phyloP scores from a whole-genome alignment of 1,140 invertebrate species.

The Vollenhovia emeryi region DNA sequence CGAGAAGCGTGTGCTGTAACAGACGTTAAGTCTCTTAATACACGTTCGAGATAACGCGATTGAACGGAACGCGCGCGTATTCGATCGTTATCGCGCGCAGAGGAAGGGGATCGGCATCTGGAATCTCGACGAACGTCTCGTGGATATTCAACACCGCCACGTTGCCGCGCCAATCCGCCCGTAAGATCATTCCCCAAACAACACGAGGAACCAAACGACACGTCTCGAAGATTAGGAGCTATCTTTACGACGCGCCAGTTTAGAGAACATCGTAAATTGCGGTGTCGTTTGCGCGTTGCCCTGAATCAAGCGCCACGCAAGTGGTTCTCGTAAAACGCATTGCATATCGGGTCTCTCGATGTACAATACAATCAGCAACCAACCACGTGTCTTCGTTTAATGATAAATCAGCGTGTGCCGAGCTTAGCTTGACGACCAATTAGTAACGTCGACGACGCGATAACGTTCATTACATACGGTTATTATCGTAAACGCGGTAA shows the following conservation, averaged over 20 bases:
- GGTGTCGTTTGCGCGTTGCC: not conserved
- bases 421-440: conserved; percentile 28
- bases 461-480: conserved; percentile 6
- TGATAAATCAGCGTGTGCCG: conserved; percentile 18
- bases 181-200: conserved; percentile 26
- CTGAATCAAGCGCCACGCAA: not conserved
- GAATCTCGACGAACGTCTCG: not conserved
- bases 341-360: conserved; percentile 3
- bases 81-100: not conserved
- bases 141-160: not conserved
- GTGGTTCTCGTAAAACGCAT: not conserved
- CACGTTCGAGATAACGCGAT: conserved; percentile 16
- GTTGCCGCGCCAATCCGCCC: not conserved
- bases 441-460: not conserved
- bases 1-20: not conserved
- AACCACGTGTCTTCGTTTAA: conserved; percentile 38
- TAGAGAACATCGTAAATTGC: conserved; percentile 13
- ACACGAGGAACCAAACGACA: not conserved
- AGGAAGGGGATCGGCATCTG: not conserved
- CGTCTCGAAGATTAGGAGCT: not conserved
- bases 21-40: conserved; percentile 4
- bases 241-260: conserved; percentile 9
- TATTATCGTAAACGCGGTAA: conserved; percentile 6
- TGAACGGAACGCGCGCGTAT: not conserved
- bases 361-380: conserved; percentile 46